Evolutionary conservation across 2,113 vertebrate genomes (phyloP).

Genomic region (Pelmatolapia mariae): DNA sequence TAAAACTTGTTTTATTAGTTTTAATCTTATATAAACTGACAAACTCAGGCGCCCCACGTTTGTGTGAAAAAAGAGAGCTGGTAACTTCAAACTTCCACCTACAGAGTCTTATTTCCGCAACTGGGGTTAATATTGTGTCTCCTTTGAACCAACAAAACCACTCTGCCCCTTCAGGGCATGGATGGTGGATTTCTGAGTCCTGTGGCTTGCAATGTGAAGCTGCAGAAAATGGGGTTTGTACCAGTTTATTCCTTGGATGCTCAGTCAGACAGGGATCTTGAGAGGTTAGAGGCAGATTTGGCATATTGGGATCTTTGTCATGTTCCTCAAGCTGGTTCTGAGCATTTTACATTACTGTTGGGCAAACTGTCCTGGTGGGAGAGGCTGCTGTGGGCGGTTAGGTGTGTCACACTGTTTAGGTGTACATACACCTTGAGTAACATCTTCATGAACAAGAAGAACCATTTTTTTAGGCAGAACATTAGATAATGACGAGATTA

Average conservation of each 20-base stretch:
- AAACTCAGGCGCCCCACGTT: accelerated
- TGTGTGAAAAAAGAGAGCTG: background rate
- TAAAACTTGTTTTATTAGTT: too few species aligned
- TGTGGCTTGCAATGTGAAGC: background rate
- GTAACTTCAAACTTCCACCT: background rate
- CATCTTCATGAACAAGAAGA: background rate
- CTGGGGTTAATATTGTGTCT: background rate
- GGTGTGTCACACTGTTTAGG: background rate
- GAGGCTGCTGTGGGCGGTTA: background rate
- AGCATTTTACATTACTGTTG: background rate
- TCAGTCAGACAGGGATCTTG: background rate
- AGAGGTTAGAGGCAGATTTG: background rate
- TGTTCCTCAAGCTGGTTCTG: background rate
- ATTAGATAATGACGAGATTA: background rate
- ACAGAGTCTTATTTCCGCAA: background rate
- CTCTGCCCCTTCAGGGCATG: background rate
- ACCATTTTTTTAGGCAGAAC: background rate
- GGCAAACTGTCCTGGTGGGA: background rate
- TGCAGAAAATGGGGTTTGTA: background rate
- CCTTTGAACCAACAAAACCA: background rate
- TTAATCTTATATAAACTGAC: background rate
- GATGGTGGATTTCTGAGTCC: background rate
- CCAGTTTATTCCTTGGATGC: background rate
- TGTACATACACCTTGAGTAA: background rate
- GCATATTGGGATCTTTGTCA: background rate